Percentiles rank a stretch among this genome's conserved stretches.
These are phyloP conservation scores for Myiagra hebetior DNA, from an alignment of 2,113 vertebrate species.

Conservation along the genomic window DNA sequence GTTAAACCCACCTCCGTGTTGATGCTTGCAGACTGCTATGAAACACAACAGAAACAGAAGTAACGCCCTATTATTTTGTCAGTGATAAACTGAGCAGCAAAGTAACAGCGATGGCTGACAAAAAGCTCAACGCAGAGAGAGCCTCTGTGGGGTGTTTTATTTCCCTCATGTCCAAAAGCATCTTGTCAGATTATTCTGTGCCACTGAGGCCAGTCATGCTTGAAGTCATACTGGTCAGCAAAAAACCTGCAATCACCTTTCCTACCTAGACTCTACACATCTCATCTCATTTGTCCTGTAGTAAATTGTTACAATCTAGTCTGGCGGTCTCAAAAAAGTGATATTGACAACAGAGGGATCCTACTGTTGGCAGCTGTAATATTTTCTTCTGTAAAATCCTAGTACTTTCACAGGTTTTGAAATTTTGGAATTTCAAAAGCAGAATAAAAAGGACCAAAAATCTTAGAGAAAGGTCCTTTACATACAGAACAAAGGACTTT, in stretches of 20 bases:
- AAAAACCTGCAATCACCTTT: not conserved
- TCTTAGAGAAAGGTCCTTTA: not conserved
- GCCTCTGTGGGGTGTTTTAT: not conserved
- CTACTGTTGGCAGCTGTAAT: not conserved
- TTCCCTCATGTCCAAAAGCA: not conserved
- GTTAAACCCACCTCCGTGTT: not conserved
- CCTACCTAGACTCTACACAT: not conserved
- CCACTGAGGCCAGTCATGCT: accelerated
- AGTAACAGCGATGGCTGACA: not conserved
- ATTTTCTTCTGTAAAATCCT: not conserved
- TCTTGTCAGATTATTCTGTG: not conserved
- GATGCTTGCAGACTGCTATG: not conserved
- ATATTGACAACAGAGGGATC: not conserved
- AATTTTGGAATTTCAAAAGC: not conserved
- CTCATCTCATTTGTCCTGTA: not conserved
- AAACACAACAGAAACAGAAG: not conserved
- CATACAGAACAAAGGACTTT: not conserved
- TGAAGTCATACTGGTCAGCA: not conserved
- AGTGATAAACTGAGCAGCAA: not conserved
- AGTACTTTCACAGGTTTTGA: not conserved
- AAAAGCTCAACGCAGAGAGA: not conserved
- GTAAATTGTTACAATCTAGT: not conserved
- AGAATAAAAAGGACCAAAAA: not conserved
- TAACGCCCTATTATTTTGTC: not conserved
- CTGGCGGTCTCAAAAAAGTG: not conserved